phyloP scores from a whole-genome alignment of 2,888 invertebrate genomes.

The Prosapia bicincta region DNA sequence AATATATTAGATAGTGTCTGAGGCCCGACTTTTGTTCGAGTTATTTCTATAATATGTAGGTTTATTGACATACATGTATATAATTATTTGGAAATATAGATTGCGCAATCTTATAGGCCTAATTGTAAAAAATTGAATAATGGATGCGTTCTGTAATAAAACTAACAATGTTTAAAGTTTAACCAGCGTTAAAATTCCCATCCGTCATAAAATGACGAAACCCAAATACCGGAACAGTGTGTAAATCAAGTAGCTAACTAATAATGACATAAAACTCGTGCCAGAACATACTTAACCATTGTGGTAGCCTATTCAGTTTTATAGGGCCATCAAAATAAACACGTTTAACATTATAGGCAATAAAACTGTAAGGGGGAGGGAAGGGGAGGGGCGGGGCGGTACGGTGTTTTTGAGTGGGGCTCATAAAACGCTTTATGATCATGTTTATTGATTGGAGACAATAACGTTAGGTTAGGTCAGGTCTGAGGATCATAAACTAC shows the following conservation, averaged over 20 bases:
- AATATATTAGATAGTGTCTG: too few relatives aligned
- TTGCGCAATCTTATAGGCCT: too few relatives aligned
- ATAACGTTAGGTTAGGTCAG: slow-evolving; percentile 24
- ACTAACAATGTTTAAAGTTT: too few relatives aligned
- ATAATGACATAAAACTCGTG: neutral
- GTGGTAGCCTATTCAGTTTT: slow-evolving; percentile 9
- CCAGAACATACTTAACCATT: neutral
- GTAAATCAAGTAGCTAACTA: neutral
- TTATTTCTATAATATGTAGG: too few relatives aligned
- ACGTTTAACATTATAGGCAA: slow-evolving; percentile 15
- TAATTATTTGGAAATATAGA: too few relatives aligned
- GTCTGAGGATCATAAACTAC: neutral
- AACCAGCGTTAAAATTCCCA: neutral
- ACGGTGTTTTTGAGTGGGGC: slow-evolving; percentile 21
- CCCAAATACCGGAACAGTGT: neutral
- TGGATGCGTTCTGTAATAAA: too few relatives aligned
- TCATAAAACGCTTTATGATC: slow-evolving; percentile 27
- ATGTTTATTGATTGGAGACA: slow-evolving; percentile 29
- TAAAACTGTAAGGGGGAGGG: slow-evolving; percentile 16
- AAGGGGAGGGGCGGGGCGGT: slow-evolving; percentile 3
- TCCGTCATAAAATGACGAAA: neutral
- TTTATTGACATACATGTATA: too few relatives aligned
- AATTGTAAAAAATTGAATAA: too few relatives aligned
- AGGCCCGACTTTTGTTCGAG: too few relatives aligned
- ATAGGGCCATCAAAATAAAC: slow-evolving; percentile 27